Conservation (phyloP, 1,140 invertebrate genomes). For the Drosophila kanapiae region DNA sequence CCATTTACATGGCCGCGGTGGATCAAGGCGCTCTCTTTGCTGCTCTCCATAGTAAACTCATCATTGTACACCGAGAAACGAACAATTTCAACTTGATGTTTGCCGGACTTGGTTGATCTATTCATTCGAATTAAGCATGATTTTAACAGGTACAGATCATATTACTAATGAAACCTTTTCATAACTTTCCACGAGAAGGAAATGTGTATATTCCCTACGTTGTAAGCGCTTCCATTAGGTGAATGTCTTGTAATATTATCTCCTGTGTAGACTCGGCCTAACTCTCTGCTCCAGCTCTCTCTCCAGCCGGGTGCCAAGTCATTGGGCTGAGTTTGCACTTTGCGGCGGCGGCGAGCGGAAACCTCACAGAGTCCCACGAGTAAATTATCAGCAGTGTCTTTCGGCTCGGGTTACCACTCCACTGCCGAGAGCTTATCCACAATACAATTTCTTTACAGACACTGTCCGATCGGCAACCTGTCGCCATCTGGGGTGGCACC, state of each 20-base stretch:
- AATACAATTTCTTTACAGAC: constrained; percentile 42
- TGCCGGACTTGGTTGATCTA: not conserved
- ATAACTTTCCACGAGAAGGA: not conserved
- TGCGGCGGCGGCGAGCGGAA: constrained; percentile 32
- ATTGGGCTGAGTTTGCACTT: constrained; percentile 75
- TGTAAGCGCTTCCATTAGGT: not conserved
- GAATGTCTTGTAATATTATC: not conserved
- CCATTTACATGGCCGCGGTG: constrained; percentile 47
- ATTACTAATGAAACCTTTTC: not conserved
- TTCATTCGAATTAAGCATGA: not conserved
- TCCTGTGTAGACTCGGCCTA: constrained; percentile 17
- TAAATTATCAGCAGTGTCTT: constrained; percentile 72
- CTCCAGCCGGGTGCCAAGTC: constrained; percentile 41
- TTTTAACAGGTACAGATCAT: not conserved
- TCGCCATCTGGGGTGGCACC: constrained; percentile 52
- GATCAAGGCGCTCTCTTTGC: constrained; percentile 4
- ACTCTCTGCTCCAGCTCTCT: constrained; percentile 5
- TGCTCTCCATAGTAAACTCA: constrained; percentile 48
- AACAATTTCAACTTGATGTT: not conserved
- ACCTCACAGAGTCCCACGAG: constrained; percentile 67
- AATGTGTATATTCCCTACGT: not conserved
- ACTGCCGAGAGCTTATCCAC: constrained; percentile 22
- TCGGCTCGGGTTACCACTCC: constrained; percentile 66
- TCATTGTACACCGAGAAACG: constrained; percentile 28
- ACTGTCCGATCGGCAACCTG: constrained; percentile 36